Evolutionary conservation across 2,113 vertebrate genomes (phyloP).

Genomic region (Pelecanus crispus): DNA sequence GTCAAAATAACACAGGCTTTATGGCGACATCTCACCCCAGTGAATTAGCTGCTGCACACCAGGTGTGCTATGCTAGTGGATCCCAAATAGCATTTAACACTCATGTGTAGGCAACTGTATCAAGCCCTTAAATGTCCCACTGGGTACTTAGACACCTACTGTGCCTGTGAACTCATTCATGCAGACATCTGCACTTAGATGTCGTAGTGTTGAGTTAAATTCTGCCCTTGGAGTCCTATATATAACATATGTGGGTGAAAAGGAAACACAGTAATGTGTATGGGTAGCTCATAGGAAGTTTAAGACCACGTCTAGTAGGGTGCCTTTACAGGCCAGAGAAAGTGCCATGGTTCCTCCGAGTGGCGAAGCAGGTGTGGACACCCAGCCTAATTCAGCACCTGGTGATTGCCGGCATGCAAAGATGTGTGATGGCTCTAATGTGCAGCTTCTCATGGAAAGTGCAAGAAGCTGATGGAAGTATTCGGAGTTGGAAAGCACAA

Average conservation of each 20-base stretch:
- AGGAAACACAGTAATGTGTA: neutral
- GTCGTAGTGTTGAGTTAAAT: fast-evolving
- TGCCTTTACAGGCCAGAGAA: neutral
- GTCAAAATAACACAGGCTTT: neutral
- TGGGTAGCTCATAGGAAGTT: neutral
- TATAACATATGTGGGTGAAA: neutral
- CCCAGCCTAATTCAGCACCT: neutral
- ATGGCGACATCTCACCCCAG: neutral
- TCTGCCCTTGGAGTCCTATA: neutral
- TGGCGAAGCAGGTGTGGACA: neutral
- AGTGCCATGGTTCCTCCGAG: fast-evolving
- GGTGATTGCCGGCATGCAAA: neutral
- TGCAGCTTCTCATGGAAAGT: neutral
- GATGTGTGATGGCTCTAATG: neutral
- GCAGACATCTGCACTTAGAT: neutral
- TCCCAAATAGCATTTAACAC: neutral
- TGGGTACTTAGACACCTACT: neutral
- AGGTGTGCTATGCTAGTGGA: neutral
- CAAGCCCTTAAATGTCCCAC: neutral
- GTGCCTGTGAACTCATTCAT: neutral
- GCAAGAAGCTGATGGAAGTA: neutral
- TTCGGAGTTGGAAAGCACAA: neutral
- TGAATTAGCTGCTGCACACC: neutral
- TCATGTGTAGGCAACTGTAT: neutral
- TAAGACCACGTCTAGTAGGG: neutral